phyloP scores from a whole-genome alignment of 2,888 invertebrate genomes.

The Watsonalla cultraria region DNA sequence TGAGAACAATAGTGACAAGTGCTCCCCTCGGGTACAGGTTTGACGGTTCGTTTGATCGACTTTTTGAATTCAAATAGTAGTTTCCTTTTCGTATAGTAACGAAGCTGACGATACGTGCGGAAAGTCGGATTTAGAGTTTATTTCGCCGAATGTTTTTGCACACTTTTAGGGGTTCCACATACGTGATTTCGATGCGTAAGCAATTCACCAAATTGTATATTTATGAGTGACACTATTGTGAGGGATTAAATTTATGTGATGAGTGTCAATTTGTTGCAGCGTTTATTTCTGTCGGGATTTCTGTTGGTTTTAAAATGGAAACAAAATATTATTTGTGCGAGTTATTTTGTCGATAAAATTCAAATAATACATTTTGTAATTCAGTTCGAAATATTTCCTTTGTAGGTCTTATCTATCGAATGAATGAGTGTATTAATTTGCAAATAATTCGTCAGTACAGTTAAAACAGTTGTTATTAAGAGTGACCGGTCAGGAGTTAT shows the following conservation, averaged over 20 bases:
- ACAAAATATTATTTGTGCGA: background rate
- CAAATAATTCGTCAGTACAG: background rate
- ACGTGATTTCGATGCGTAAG: conserved; percentile 66
- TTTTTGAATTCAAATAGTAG: conserved; percentile 68
- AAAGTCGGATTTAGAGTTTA: conserved; percentile 49
- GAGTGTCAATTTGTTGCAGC: conserved; percentile 16
- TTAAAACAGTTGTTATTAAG: conserved; percentile 38
- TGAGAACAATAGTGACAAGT: conserved; percentile 50
- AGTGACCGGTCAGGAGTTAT: conserved; percentile 61
- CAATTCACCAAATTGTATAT: conserved; percentile 72
- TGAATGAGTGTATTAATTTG: background rate
- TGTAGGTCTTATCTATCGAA: background rate
- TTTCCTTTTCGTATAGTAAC: conserved; percentile 64
- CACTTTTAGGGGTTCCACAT: conserved; percentile 52
- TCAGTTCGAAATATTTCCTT: background rate
- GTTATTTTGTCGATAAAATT: too few species aligned
- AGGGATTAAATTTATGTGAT: conserved; percentile 36
- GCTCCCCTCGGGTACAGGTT: conserved; percentile 53
- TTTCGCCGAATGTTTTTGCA: conserved; percentile 54
- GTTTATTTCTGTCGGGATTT: conserved; percentile 14
- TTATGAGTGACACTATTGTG: conserved; percentile 69
- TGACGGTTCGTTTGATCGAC: conserved; percentile 70
- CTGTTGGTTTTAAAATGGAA: conserved; percentile 12
- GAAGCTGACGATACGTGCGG: conserved; percentile 73
- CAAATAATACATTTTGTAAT: background rate